These are phyloP conservation scores for Anoplius nigerrimus DNA, from an alignment of 2,888 invertebrate species.

Conservation along the genomic window DNA sequence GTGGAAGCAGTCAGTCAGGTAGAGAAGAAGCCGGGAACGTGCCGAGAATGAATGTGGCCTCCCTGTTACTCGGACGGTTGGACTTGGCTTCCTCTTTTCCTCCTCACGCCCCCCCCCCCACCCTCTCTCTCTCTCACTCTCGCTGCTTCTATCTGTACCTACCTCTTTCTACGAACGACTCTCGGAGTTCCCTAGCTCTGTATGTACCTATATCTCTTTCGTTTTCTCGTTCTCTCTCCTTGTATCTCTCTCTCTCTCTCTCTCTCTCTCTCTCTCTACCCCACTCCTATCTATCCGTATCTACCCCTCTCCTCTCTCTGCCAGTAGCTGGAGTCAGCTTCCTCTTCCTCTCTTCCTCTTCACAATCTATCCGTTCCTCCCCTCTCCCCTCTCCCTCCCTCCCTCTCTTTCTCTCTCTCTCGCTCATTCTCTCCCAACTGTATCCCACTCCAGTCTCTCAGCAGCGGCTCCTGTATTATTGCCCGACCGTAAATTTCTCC, in stretches of 20 bases:
- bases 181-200: slow-evolving; percentile 51
- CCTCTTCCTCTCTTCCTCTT: no score
- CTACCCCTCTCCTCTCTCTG: no score
- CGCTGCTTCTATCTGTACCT: neutral
- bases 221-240: neutral
- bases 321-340: no score
- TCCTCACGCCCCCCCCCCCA: slow-evolving; percentile 25
- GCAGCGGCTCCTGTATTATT: slow-evolving; percentile 65
- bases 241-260: neutral
- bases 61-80: slow-evolving; percentile 58
- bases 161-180: no score
- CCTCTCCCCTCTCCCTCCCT: slow-evolving; percentile 12
- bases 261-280: neutral
- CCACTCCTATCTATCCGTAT: slow-evolving; percentile 15
- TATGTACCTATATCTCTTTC: slow-evolving; percentile 13
- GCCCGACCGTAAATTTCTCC: slow-evolving; percentile 73
- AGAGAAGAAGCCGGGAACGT: slow-evolving; percentile 66
- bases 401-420: slow-evolving; percentile 17
- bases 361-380: no score
- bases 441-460: slow-evolving; percentile 19
- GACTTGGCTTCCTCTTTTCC: slow-evolving; percentile 46
- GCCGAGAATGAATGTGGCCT: slow-evolving; percentile 67
- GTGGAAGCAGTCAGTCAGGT: slow-evolving; percentile 58
- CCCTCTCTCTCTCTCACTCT: neutral
- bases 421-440: no score